Percentiles rank a stretch among this genome's conserved stretches.
These are phyloP conservation scores for Glyptemys insculpta DNA, from an alignment of 2,797 vertebrate genomes.

Conservation along the genomic window DNA sequence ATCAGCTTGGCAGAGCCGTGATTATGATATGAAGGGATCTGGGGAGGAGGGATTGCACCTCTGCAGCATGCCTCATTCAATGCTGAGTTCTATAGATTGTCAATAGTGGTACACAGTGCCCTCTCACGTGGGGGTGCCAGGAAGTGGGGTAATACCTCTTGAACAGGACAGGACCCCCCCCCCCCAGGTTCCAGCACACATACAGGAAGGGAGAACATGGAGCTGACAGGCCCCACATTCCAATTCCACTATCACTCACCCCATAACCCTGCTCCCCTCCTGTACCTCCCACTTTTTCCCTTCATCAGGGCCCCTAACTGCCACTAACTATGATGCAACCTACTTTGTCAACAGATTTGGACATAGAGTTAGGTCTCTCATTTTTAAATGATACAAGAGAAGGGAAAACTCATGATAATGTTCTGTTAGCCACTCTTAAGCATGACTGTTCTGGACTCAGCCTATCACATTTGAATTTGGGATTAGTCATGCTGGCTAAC, in stretches of 20 bases:
- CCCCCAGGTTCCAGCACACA: background rate
- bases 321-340: background rate
- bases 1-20: background rate
- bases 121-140: too few relatives aligned
- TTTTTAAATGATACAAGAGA: background rate
- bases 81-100: background rate
- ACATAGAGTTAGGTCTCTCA: background rate
- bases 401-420: background rate
- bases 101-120: too few relatives aligned
- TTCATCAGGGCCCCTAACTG: background rate
- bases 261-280: constrained; percentile 42
- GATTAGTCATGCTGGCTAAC: background rate
- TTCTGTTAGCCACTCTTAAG: background rate
- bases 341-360: background rate
- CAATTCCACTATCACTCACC: background rate
- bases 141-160: too few relatives aligned
- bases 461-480: background rate
- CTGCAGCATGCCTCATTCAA: too few relatives aligned
- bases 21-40: background rate
- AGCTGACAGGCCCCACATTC: background rate
- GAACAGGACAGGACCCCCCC: background rate
- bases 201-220: background rate
- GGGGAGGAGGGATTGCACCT: background rate
- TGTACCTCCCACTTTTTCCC: background rate
- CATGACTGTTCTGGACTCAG: background rate